Conservation (phyloP, 1,140 invertebrate genomes). For the Ostrea edulis region DNA sequence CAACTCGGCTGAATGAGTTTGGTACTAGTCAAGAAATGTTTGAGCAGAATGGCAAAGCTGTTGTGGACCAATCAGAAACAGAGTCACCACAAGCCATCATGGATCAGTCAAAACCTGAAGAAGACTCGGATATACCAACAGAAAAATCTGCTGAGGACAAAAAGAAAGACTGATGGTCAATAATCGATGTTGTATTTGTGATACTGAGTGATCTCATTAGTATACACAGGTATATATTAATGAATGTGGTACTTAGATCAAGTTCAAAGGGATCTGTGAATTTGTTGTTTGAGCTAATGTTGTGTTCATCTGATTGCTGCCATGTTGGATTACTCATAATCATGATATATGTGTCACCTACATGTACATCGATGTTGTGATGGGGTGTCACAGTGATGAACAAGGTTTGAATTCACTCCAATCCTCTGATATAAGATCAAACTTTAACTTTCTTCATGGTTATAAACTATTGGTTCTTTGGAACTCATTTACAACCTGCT, state of each 20-base stretch:
- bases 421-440: too few species aligned
- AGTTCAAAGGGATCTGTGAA: background rate
- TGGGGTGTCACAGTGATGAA: too few species aligned
- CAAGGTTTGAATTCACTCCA: too few species aligned
- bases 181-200: background rate
- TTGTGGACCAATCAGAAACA: constrained; percentile 43
- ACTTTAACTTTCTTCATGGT: too few species aligned
- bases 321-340: background rate
- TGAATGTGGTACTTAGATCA: background rate
- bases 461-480: too few species aligned
- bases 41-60: constrained; percentile 68
- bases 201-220: constrained; percentile 10
- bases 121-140: constrained; percentile 42
- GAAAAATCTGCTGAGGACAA: constrained; percentile 75
- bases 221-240: background rate
- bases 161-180: constrained; percentile 71
- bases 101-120: constrained; percentile 10
- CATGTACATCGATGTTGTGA: too few species aligned
- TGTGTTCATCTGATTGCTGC: background rate
- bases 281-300: background rate
- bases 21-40: constrained; percentile 85
- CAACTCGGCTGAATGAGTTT: constrained; percentile 96
- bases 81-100: background rate
- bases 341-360: background rate
- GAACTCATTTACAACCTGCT: too few species aligned